These are phyloP conservation scores for Cyprinodon diabolis DNA, from an alignment of 2,797 vertebrate genomes.

Conservation along the genomic window DNA sequence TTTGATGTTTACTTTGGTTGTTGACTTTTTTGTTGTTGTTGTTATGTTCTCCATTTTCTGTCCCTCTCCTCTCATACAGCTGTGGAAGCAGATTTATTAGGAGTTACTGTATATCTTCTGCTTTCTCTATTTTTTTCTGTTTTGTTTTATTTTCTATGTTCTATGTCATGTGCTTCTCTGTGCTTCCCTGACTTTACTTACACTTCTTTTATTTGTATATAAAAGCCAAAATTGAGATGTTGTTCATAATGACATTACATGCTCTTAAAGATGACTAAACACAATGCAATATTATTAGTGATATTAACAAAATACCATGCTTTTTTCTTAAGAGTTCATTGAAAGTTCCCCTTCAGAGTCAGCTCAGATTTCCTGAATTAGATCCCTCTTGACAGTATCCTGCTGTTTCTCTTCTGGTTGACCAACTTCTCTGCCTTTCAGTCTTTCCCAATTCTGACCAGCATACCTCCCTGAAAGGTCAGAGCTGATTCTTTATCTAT, in stretches of 20 bases:
- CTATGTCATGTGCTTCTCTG: neutral
- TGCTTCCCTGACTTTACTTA: neutral
- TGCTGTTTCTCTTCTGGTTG: constrained; percentile 74
- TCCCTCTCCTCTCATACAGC: too few relatives aligned
- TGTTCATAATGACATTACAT: neutral
- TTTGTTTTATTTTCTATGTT: neutral
- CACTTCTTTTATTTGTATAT: neutral
- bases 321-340: constrained; percentile 64
- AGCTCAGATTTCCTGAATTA: constrained; percentile 70
- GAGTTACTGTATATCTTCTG: too few relatives aligned
- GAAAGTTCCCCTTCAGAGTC: constrained; percentile 43
- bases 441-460: constrained; percentile 44
- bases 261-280: constrained; percentile 28
- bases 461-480: constrained; percentile 64
- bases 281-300: constrained; percentile 49
- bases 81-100: too few relatives aligned
- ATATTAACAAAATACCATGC: constrained; percentile 50
- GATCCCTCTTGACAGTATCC: constrained; percentile 75
- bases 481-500: constrained; percentile 51
- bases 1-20: too few relatives aligned
- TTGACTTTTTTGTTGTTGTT: too few relatives aligned
- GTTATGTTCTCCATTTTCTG: too few relatives aligned
- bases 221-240: neutral
- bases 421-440: constrained; percentile 60
- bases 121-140: too few relatives aligned